Percentiles rank a stretch among this genome's conserved stretches.
These are phyloP conservation scores for Phrynosoma blainvillii DNA, from an alignment of 2,113 vertebrate genomes.

Conservation along the genomic window DNA sequence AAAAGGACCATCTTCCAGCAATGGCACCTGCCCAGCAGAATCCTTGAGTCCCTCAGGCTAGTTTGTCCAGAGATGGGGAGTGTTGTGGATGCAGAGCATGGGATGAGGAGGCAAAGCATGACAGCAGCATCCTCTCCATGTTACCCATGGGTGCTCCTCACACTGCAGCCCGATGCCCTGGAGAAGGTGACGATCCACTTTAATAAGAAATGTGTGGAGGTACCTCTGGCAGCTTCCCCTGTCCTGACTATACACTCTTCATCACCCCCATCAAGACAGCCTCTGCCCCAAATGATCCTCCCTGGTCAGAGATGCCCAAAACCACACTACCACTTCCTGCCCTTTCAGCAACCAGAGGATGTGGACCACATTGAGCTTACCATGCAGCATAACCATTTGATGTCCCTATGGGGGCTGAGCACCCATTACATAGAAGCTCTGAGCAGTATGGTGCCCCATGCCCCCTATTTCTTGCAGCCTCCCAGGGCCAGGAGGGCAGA, in stretches of 20 bases:
- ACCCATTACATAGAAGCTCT: neutral
- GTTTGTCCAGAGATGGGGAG: neutral
- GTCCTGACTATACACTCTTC: neutral
- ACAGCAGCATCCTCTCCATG: accelerated
- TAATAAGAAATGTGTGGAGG: neutral
- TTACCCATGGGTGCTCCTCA: neutral
- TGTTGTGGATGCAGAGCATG: accelerated
- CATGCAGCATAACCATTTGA: neutral
- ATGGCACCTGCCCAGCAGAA: neutral
- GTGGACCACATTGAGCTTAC: neutral
- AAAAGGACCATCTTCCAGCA: neutral
- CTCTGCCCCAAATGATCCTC: neutral
- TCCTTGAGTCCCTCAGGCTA: neutral
- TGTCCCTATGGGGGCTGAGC: neutral
- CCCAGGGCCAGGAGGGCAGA: no score
- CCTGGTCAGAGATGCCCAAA: neutral
- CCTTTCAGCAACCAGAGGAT: neutral
- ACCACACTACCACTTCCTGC: neutral
- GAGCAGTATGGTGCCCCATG: neutral
- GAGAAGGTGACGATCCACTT: neutral
- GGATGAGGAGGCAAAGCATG: neutral
- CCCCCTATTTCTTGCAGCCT: neutral
- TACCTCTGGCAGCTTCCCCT: neutral
- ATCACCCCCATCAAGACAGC: no score
- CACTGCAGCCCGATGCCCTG: neutral